Evolutionary conservation across 1,140 invertebrate species (phyloP).

Genomic region (Drosophila simulans): DNA sequence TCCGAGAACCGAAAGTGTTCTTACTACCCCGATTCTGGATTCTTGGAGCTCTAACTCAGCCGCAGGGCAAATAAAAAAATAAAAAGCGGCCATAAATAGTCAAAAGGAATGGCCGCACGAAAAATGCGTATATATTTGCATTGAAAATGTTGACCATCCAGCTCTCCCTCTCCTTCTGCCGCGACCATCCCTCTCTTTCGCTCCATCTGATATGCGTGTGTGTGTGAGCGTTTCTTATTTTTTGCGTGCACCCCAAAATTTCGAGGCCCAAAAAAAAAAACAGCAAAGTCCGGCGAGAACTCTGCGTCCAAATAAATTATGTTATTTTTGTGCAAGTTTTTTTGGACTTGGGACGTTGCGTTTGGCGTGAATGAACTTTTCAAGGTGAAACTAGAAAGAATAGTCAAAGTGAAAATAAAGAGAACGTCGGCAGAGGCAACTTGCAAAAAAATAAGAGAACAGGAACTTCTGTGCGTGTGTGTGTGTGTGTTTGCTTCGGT

Average conservation of each 20-base stretch:
- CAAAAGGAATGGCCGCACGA: constrained; percentile 13
- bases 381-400: constrained; percentile 84
- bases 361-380: constrained; percentile 84
- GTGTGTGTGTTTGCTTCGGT: constrained; percentile 31
- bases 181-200: constrained; percentile 4
- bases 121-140: constrained; percentile 78
- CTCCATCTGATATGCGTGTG: constrained; percentile 14
- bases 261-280: background rate
- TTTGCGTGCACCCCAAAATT: constrained; percentile 64
- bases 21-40: constrained; percentile 22
- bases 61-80: constrained; percentile 16
- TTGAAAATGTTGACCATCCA: constrained; percentile 70
- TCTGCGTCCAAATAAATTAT: constrained; percentile 76
- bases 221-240: constrained; percentile 40
- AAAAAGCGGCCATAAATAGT: constrained; percentile 66
- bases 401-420: constrained; percentile 68
- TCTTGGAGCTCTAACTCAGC: constrained; percentile 8
- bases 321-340: constrained; percentile 82
- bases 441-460: constrained; percentile 70
- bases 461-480: constrained; percentile 54
- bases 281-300: constrained; percentile 28
- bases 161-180: background rate
- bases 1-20: constrained; percentile 49
- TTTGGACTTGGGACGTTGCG: constrained; percentile 70
- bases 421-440: constrained; percentile 52